These are phyloP conservation scores for Quadroppia sp. DNA, from an alignment of 2,888 invertebrate genomes.

Conservation along the genomic window DNA sequence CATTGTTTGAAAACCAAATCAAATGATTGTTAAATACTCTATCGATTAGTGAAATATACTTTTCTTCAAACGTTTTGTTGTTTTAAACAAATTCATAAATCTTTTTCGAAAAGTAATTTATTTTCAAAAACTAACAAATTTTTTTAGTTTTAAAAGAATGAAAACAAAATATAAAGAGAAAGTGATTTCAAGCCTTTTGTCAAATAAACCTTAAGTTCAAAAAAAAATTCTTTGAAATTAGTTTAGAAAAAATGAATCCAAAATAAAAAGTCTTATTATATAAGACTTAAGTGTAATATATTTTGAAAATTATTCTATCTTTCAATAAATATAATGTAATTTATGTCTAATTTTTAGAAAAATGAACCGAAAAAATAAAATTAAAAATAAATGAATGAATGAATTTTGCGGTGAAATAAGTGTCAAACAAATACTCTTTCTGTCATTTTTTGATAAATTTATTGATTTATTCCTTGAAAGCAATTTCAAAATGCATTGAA, in stretches of 20 bases:
- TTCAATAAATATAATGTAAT: no score
- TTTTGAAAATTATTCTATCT: no score
- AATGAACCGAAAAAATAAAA: no score
- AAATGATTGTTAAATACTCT: background rate
- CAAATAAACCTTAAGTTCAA: background rate
- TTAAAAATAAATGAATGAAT: background rate
- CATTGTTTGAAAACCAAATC: constrained; percentile 1
- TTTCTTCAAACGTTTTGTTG: background rate
- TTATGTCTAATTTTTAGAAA: no score
- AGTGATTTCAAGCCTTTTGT: background rate
- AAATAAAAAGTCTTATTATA: background rate
- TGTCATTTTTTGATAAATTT: background rate
- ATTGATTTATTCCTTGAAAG: background rate
- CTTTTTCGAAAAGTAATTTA: constrained; percentile 13
- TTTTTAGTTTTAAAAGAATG: background rate
- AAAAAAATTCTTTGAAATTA: no score
- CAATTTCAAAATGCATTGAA: background rate
- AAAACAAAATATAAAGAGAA: background rate
- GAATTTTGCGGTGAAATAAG: background rate
- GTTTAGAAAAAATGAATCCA: background rate
- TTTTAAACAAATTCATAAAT: constrained; percentile 7
- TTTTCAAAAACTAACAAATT: constrained; percentile 22
- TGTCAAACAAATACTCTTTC: background rate
- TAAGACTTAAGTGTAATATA: background rate
- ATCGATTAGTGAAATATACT: background rate